A percentile compares a stretch with the other conserved stretches of the same genome.
Conservation (phyloP, 1,140 invertebrate species). For the Zaprionus kolodkinae region DNA sequence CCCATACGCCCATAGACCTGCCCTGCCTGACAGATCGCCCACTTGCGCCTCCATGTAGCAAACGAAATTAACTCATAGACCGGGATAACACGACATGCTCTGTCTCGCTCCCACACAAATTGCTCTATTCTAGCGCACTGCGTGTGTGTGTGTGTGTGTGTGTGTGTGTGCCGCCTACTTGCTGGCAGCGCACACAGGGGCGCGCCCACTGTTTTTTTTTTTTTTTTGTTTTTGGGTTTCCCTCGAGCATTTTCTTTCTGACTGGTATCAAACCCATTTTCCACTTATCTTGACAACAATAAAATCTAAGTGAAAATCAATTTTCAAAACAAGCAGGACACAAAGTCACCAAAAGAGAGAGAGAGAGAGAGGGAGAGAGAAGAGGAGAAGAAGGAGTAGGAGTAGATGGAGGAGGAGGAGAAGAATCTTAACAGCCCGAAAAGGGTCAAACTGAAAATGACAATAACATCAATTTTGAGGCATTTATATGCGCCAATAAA, state of each 20-base stretch:
- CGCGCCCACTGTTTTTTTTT: slow-evolving; percentile 63
- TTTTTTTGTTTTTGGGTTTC: slow-evolving; percentile 56
- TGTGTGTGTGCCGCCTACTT: slow-evolving; percentile 61
- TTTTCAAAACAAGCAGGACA: slow-evolving; percentile 76
- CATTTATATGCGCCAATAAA: slow-evolving; percentile 82
- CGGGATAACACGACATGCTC: slow-evolving; percentile 18
- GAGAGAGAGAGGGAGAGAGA: no score
- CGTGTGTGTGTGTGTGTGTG: neutral
- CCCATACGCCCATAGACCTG: neutral
- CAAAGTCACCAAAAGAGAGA: slow-evolving; percentile 18
- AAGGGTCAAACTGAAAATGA: slow-evolving; percentile 62
- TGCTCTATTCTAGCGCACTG: slow-evolving; percentile 64
- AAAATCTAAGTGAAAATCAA: slow-evolving; percentile 76
- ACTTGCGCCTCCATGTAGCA: slow-evolving; percentile 30
- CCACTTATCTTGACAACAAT: slow-evolving; percentile 64
- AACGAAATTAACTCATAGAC: slow-evolving; percentile 73
- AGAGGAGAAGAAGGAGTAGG: neutral
- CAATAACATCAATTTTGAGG: slow-evolving; percentile 82
- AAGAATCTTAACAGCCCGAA: slow-evolving; percentile 38
- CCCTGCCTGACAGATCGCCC: slow-evolving; percentile 36
- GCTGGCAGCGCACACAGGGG: slow-evolving; percentile 39
- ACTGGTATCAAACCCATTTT: slow-evolving; percentile 44
- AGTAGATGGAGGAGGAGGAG: neutral
- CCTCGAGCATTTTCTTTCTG: slow-evolving; percentile 14
- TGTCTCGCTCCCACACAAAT: slow-evolving; percentile 52